A percentile compares a stretch with the other conserved stretches of the same genome.
These are phyloP conservation scores for Cephonodes hylas DNA, from an alignment of 2,888 invertebrate genomes.

Conservation along the genomic window DNA sequence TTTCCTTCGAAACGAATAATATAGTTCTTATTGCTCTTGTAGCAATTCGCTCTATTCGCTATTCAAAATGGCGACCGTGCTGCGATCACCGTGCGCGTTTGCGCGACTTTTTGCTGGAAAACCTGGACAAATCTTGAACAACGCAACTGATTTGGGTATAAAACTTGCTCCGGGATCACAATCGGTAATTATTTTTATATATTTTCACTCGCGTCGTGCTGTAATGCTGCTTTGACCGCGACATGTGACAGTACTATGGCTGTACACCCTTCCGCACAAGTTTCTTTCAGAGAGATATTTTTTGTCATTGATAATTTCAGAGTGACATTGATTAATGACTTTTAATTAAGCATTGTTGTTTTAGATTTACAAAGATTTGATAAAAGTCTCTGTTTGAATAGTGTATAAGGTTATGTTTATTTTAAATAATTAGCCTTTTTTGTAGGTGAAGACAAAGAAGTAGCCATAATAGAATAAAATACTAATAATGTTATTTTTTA, in stretches of 20 bases:
- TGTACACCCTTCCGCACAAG: slow-evolving; percentile 65
- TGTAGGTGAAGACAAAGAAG: too few species aligned
- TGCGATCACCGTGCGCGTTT: slow-evolving; percentile 77
- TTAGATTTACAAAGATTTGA: slow-evolving; percentile 20
- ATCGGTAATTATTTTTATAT: slow-evolving; percentile 78
- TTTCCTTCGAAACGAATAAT: slow-evolving; percentile 82
- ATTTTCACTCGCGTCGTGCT: slow-evolving; percentile 61
- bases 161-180: slow-evolving; percentile 62
- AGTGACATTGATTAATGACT: slow-evolving; percentile 33
- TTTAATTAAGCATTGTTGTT: slow-evolving; percentile 20
- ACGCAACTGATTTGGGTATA: slow-evolving; percentile 69
- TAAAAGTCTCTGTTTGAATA: slow-evolving; percentile 3
- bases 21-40: slow-evolving; percentile 82
- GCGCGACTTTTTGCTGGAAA: slow-evolving; percentile 75
- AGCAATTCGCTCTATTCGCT: slow-evolving; percentile 81
- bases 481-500: slow-evolving; percentile 18
- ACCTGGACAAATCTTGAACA: slow-evolving; percentile 73
- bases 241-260: slow-evolving; percentile 80
- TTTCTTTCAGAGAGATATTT: slow-evolving; percentile 42
- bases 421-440: too few species aligned
- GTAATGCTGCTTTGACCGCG: slow-evolving; percentile 71
- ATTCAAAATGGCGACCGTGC: slow-evolving; percentile 82
- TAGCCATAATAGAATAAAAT: too few species aligned
- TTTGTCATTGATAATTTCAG: slow-evolving; percentile 33
- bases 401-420: too few species aligned